Percentiles rank a stretch among this genome's conserved stretches.
Evolutionary conservation across 2,113 vertebrate genomes (phyloP).

Genomic region (Hippocampus comes): DNA sequence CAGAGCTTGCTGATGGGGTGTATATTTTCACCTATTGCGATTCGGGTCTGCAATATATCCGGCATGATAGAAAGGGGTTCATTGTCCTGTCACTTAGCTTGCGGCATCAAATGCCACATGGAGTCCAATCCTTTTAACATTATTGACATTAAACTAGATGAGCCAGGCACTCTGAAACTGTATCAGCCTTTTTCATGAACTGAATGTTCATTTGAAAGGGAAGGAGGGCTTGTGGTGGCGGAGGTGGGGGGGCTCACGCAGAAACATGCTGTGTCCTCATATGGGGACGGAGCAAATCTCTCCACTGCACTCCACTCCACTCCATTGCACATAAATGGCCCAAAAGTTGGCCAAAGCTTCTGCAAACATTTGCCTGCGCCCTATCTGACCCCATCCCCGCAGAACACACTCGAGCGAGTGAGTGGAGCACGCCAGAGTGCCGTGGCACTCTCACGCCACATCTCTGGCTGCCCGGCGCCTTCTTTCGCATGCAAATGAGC

Average conservation of each 20-base stretch:
- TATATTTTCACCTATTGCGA: too few relatives aligned
- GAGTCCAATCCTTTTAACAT: neutral
- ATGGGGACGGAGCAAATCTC: neutral
- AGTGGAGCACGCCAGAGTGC: slow-evolving; percentile 24
- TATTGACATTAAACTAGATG: neutral
- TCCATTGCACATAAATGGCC: slow-evolving; percentile 13
- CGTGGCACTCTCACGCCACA: neutral
- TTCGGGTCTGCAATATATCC: too few relatives aligned
- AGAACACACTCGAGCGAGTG: slow-evolving; percentile 40
- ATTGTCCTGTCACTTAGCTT: neutral
- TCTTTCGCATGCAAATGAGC: slow-evolving; percentile 73
- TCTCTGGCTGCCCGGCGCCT: slow-evolving; percentile 33
- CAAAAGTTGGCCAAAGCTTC: slow-evolving; percentile 42
- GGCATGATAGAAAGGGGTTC: too few relatives aligned
- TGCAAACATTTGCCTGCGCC: slow-evolving; percentile 46
- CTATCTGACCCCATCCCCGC: slow-evolving; percentile 42
- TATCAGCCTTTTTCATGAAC: neutral
- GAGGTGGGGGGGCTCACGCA: neutral
- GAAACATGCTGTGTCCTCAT: neutral
- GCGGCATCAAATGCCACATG: neutral
- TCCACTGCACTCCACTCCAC: neutral
- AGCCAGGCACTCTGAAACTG: neutral
- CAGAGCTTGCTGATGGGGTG: too few relatives aligned
- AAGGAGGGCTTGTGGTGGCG: neutral
- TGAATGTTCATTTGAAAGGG: neutral